Base-by-base conservation (phyloP, 2,888 invertebrate species). In the Sphinx pinastri region DNA sequence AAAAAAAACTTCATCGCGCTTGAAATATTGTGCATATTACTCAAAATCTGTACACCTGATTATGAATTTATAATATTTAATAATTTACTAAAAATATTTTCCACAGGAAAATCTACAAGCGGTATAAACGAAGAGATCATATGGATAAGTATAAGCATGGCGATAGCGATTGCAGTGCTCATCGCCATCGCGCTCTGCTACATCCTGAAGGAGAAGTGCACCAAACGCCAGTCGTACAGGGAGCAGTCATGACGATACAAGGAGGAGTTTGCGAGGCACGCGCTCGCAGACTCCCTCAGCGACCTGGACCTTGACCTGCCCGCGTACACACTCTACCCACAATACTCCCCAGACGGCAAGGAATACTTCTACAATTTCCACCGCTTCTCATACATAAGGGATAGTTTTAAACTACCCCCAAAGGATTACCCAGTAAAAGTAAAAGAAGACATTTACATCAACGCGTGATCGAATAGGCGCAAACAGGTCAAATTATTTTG, bases 91-190 rank as follows among this genome's bases (percentile, higher is more conserved):
- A 38, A 52, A 60, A 58, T 70, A 77, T 75, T 75, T 71, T 73
- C 74, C 75, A n/a, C 95, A 97, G 97, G 97, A 71, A 96, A 97
- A 80, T 97, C 97, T 47, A 96, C 97, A 83, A 97, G 97, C 81
- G 97, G 97, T 71, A 97, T 97, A 88, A 97, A 97, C 89, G 97
- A 97, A 87, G 97, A 97, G 89, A 97, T 97, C 78, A 97, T 97
- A 85, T 97, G 97, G 97, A 97, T 97, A 82, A 97, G 97, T 91
- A 97, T 97, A 87, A 97, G 97, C 69, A 97, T 97, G 97, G 97
- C 97, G 52, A 96, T 97, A 75, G 96, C 97, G 71, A 97, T 97
- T 79, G 96, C 96, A 10, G 94, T 97, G 5, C 94, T 97, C 68
- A 97, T 97, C 86, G 97, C 97, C 38, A 96, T 97, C 80, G 97